A percentile compares a stretch with the other conserved stretches of the same genome.
Conservation (phyloP, 2,888 invertebrate genomes). For the Ectemnius continuus region DNA sequence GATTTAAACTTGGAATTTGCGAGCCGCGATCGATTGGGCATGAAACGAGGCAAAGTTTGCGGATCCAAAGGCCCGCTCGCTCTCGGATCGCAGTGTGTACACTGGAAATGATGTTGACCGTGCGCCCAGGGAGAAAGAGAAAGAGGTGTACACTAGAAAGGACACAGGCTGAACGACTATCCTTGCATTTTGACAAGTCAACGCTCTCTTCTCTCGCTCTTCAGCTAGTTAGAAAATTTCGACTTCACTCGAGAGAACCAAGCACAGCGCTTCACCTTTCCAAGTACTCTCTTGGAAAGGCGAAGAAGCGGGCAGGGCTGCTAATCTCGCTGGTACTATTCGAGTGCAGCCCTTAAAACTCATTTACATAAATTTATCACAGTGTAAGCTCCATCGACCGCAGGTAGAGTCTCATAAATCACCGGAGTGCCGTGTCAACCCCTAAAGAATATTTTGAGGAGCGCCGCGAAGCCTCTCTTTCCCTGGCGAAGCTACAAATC, state of each 20-base stretch:
- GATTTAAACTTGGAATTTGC: conserved; percentile 67
- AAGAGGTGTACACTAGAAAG: no score
- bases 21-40: conserved; percentile 67
- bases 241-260: no score
- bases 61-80: conserved; percentile 50
- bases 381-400: not conserved
- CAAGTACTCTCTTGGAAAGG: no score
- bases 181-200: conserved; percentile 44
- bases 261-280: no score
- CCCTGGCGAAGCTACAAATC: conserved; percentile 60
- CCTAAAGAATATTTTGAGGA: conserved; percentile 16
- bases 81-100: conserved; percentile 67
- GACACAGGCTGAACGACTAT: conserved; percentile 17
- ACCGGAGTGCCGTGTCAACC: not conserved
- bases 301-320: no score
- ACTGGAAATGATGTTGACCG: conserved; percentile 72
- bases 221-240: no score
- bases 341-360: not conserved
- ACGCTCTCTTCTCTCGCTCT: not conserved
- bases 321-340: no score
- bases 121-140: conserved; percentile 42
- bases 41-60: conserved; percentile 68
- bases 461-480: conserved; percentile 31
- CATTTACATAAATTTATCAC: conserved; percentile 1
- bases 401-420: conserved; percentile 2